phyloP scores from a whole-genome alignment of 2,888 invertebrate genomes.

The Ctena decussata region DNA sequence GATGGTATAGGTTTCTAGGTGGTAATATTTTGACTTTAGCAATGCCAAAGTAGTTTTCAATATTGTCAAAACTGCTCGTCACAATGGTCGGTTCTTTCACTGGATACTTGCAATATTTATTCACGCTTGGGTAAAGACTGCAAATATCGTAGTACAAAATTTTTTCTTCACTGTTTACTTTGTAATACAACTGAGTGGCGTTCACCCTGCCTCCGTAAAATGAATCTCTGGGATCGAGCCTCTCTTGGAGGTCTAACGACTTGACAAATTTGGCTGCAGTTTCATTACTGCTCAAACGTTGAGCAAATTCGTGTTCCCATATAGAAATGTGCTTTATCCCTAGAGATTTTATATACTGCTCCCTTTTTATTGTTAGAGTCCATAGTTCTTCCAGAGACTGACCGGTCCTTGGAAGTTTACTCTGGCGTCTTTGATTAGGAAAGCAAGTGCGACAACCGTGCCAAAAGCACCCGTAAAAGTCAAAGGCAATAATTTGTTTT shows the following conservation, averaged over 20 bases:
- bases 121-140: background rate
- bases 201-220: background rate
- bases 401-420: background rate
- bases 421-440: background rate
- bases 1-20: slow-evolving; percentile 8
- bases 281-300: background rate
- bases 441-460: background rate
- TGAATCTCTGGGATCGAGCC: background rate
- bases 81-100: slow-evolving; percentile 23
- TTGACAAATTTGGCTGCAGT: background rate
- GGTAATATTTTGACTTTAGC: slow-evolving; percentile 19
- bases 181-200: background rate
- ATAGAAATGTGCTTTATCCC: background rate
- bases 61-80: slow-evolving; percentile 3
- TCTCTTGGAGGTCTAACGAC: background rate
- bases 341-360: background rate
- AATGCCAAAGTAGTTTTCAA: slow-evolving; percentile 21
- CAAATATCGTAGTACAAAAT: background rate
- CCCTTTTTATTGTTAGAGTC: background rate
- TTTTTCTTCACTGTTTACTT: background rate
- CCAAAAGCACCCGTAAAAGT: background rate
- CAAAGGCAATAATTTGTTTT: too few relatives aligned
- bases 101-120: slow-evolving; percentile 19
- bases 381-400: background rate
- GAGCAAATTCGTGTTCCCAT: background rate